Evolutionary conservation across 2,113 vertebrate species (phyloP).

Genomic region (human (Homo sapiens)): GRCh38 chr3:153361001-153361500

Average conservation of each 20-base stretch:
- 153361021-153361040: constrained; percentile 3
- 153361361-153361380: background rate
- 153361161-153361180: constrained; percentile 12
- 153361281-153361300: background rate
- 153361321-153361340: background rate
- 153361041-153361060: constrained; percentile 53
- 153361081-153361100: constrained; percentile 81
- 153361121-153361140: constrained; percentile 37
- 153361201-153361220: constrained; percentile 1
- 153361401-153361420: background rate
- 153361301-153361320: background rate
- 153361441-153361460: background rate
- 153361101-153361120: constrained; percentile 60
- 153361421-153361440: background rate
- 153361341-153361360: background rate
- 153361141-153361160: constrained; percentile 47
- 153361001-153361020: constrained; percentile 69
- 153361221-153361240: background rate
- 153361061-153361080: constrained; percentile 49
- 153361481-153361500: background rate
- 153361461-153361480: background rate
- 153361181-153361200: constrained; percentile 39
- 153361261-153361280: background rate
- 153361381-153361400: background rate
- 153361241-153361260: constrained; percentile 17